Conservation (phyloP, 2,797 vertebrate genomes). For the Amazonetta brasiliensis region DNA sequence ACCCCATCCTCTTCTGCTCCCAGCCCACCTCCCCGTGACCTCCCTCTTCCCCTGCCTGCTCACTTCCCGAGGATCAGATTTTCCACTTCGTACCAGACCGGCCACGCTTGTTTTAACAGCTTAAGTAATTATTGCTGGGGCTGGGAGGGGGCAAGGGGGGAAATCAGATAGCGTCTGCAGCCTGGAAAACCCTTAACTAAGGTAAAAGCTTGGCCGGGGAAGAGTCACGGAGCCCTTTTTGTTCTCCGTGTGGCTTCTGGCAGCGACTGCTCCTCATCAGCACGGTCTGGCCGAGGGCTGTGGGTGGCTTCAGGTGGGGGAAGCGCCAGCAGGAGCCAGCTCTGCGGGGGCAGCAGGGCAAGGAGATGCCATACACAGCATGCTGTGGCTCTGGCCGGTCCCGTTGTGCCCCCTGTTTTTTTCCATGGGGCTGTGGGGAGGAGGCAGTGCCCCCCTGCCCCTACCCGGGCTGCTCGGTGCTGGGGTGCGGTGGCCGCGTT, state of each 20-base stretch:
- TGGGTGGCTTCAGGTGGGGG: constrained; percentile 72
- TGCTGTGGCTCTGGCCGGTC: neutral
- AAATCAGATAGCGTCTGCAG: constrained; percentile 60
- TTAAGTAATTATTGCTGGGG: constrained; percentile 44
- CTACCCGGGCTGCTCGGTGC: accelerated
- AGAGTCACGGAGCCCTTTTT: neutral
- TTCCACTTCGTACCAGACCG: constrained; percentile 65
- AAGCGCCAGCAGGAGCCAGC: neutral
- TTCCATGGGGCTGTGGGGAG: neutral
- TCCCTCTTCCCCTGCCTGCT: constrained; percentile 28
- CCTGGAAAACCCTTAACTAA: constrained; percentile 43
- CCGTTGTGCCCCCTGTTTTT: accelerated
- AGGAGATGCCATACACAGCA: neutral
- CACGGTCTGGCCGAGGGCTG: constrained; percentile 9
- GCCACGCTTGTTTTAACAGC: constrained; percentile 72
- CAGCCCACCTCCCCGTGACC: constrained; percentile 47
- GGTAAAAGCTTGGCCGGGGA: constrained; percentile 65
- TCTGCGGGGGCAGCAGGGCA: neutral
- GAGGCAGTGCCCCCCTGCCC: neutral
- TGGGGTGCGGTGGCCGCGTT: accelerated
- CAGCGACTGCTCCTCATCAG: neutral
- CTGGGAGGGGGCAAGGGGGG: constrained; percentile 42
- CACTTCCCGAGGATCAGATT: constrained; percentile 54
- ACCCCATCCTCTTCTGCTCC: neutral
- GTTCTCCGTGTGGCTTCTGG: neutral